phyloP scores from a whole-genome alignment of 2,797 vertebrate species.

The Novumbra hubbsi region DNA sequence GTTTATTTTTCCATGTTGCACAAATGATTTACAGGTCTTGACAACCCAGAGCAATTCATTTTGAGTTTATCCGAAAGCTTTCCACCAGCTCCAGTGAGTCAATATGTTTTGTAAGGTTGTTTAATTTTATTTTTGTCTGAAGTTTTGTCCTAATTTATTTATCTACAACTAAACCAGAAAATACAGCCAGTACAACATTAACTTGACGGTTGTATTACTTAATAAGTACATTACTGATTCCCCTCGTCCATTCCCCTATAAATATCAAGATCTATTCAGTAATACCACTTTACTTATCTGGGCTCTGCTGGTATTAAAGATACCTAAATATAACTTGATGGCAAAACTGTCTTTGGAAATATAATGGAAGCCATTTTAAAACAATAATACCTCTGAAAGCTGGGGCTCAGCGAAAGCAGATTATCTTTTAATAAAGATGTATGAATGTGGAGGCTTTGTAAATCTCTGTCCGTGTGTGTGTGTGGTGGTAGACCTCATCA shows the following conservation, averaged over 20 bases:
- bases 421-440: constrained; percentile 37
- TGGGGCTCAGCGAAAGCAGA: constrained; percentile 22
- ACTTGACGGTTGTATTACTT: neutral
- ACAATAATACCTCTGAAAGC: constrained; percentile 26
- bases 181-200: neutral
- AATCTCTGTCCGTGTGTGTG: constrained; percentile 20
- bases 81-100: constrained; percentile 5
- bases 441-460: constrained; percentile 13
- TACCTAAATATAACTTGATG: constrained; percentile 27
- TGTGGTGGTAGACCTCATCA: neutral
- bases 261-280: constrained; percentile 13
- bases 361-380: constrained; percentile 32
- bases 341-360: constrained; percentile 22
- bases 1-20: constrained; percentile 5
- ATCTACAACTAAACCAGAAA: neutral
- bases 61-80: constrained; percentile 6
- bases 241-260: constrained; percentile 12
- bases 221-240: constrained; percentile 13
- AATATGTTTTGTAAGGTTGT: constrained; percentile 3
- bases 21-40: constrained; percentile 1
- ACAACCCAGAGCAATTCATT: constrained; percentile 1
- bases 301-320: constrained; percentile 22
- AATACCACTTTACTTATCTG: constrained; percentile 5
- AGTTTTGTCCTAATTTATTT: neutral
- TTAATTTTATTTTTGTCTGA: constrained; percentile 1